phyloP scores from a whole-genome alignment of 2,113 vertebrate species.

The Paracyprichromis sp. region DNA sequence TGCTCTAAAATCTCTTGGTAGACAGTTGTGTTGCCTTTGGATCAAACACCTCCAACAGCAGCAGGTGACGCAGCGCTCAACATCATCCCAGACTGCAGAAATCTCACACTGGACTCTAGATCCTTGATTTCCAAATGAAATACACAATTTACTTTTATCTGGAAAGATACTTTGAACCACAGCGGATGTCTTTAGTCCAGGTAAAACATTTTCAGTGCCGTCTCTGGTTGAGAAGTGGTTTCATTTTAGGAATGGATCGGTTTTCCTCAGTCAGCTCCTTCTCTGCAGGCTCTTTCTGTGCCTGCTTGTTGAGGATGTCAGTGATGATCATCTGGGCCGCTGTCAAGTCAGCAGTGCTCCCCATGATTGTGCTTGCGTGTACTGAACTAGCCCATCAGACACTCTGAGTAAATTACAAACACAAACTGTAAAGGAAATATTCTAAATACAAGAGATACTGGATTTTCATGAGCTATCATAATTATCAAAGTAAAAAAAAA shows the following conservation, averaged over 20 bases:
- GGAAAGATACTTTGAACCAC: not conserved
- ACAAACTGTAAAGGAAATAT: not conserved
- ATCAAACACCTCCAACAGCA: not conserved
- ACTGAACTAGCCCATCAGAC: not conserved
- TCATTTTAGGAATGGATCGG: not conserved
- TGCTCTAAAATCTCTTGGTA: not conserved
- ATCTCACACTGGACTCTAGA: not conserved
- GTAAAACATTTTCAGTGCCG: not conserved
- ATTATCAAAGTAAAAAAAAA: not conserved
- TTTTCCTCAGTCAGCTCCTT: not conserved
- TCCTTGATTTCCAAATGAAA: not conserved
- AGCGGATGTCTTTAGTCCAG: fast-evolving
- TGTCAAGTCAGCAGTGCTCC: not conserved
- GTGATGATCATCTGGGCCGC: not conserved
- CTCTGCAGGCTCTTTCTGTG: not conserved
- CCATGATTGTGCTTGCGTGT: not conserved
- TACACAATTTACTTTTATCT: not conserved
- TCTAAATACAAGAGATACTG: not conserved
- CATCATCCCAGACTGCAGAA: not conserved
- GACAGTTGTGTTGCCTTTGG: not conserved
- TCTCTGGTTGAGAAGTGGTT: not conserved
- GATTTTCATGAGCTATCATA: not conserved
- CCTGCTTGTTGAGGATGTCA: not conserved
- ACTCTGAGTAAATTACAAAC: not conserved
- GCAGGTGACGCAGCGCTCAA: not conserved